These are phyloP conservation scores for Brachionus koreanus DNA, from an alignment of 1,140 invertebrate species.

Conservation along the genomic window DNA sequence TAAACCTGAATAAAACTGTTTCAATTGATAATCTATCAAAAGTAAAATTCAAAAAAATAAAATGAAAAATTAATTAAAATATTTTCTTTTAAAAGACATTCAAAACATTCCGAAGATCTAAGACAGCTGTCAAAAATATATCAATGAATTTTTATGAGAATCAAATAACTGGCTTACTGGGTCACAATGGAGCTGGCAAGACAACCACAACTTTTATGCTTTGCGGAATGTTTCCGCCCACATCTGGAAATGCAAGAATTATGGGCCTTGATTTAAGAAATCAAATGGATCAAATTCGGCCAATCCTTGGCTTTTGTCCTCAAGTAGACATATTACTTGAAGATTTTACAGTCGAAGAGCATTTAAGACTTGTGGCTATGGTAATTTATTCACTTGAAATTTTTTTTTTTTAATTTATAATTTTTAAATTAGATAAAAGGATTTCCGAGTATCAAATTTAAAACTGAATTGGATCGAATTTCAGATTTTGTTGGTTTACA, in stretches of 20 bases:
- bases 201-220: constrained; percentile 45
- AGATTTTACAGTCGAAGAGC: constrained; percentile 81
- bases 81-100: constrained; percentile 47
- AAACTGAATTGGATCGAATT: constrained; percentile 59
- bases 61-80: constrained; percentile 44
- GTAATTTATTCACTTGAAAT: constrained; percentile 45
- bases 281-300: constrained; percentile 62
- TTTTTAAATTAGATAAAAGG: constrained; percentile 64
- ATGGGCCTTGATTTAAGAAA: constrained; percentile 66
- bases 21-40: neutral
- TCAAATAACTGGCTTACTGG: constrained; percentile 59
- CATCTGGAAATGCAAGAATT: constrained; percentile 67
- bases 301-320: constrained; percentile 79
- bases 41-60: neutral
- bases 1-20: neutral
- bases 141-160: constrained; percentile 59
- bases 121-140: constrained; percentile 53
- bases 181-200: constrained; percentile 70
- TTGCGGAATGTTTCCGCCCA: constrained; percentile 69
- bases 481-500: constrained; percentile 62
- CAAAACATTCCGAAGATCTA: constrained; percentile 45
- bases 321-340: constrained; percentile 91
- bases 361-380: constrained; percentile 76
- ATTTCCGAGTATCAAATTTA: constrained; percentile 61
- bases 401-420: neutral